phyloP scores from a whole-genome alignment of 2,113 vertebrate species.

The Grammomys dolichurus region DNA sequence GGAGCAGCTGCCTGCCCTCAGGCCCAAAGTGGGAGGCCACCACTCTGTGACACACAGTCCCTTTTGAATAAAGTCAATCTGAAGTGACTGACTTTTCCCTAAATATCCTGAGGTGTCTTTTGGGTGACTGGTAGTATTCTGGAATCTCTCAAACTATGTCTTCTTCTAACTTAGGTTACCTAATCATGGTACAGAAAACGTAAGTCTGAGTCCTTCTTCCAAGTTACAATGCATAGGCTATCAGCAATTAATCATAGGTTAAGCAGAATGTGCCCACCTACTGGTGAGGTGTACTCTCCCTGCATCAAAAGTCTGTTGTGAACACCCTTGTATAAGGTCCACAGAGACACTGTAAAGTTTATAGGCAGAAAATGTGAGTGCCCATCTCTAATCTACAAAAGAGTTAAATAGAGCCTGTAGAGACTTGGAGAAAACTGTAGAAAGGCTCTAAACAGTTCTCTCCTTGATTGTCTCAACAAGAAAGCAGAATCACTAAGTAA shows the following conservation, averaged over 20 bases:
- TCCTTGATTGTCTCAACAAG: not conserved
- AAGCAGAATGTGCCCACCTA: not conserved
- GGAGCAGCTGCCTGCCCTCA: not conserved
- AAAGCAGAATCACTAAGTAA: not conserved
- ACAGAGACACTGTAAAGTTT: fast-evolving
- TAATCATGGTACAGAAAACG: not conserved
- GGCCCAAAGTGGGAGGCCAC: not conserved
- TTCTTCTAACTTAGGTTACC: not conserved
- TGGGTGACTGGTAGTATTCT: not conserved
- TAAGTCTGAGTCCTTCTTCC: not conserved
- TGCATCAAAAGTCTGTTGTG: no score
- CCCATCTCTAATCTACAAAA: not conserved
- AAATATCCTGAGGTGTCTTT: not conserved
- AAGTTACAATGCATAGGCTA: not conserved
- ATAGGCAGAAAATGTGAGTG: fast-evolving
- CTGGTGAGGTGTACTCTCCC: not conserved
- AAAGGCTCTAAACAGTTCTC: not conserved
- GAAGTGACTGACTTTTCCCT: not conserved
- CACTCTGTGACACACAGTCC: not conserved
- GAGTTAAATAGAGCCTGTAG: fast-evolving
- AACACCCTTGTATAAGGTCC: fast-evolving
- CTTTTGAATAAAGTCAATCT: not conserved
- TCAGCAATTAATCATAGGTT: not conserved
- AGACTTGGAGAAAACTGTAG: not conserved
- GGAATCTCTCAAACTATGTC: not conserved